Base-by-base conservation (phyloP, 2,113 vertebrate genomes). In the Serinus canaria region DNA sequence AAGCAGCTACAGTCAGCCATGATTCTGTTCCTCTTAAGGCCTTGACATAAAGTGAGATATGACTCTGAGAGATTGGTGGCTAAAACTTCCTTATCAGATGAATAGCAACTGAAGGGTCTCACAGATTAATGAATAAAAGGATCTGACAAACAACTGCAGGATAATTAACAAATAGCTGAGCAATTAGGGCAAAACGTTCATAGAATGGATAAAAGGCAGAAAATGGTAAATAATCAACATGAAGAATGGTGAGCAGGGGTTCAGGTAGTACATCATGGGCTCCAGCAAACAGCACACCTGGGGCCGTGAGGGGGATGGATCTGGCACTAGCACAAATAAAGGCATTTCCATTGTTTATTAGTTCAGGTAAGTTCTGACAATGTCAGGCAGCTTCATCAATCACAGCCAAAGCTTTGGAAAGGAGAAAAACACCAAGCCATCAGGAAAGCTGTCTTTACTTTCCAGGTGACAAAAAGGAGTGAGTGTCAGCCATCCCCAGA, bases 141-240 rank as follows among this genome's bases (percentile, higher is more conserved):
- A 76, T 90, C 60, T 88, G 88, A 94, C 67, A 90, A 90, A 92
- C 8, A 53, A 56, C 90, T 76, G 67, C 59, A 80, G 49, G 19
- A 56, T 93, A 87, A 88, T 95, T 83, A 93, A 86, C 75, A 85
- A 96, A 96, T 69, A 73, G 67, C 85, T 80, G 63, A 88, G 75
- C 70, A 96, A 93, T 94, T 94, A 95, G 50, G 53, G 63, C 14
- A 93, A 92, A 93, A 85, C 76, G 58, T 66, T 82, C 53, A 33
- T 14, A 53, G 66, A 87, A 87, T 75, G 82, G 74, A 76, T 82
- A 93, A 94, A 94, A 92, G 46, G 41, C 28, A 88, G 75, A 53
- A 95, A 79, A 85, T 43, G 24, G 83, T 88, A 90, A 96, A 92
- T 93, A 90, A 66, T 47, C 63, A 80, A 22, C 50, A 60, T 69